Base-by-base conservation (phyloP, 1,140 invertebrate genomes). In the Ceratina japonica region DNA sequence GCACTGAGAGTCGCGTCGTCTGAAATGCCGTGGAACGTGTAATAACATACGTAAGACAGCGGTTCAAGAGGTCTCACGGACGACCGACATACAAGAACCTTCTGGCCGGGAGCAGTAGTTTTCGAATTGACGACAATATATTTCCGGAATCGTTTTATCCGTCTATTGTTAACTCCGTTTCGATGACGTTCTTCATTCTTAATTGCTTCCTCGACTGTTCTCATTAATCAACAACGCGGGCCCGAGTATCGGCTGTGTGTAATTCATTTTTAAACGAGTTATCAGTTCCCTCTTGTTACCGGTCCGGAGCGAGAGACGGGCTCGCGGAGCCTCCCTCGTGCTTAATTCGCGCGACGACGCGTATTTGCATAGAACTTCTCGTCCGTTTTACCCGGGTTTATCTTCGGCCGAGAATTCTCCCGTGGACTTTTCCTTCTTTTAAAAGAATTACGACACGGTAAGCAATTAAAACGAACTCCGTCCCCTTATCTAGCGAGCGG, bases 201-300 rank as follows among this genome's bases (percentile, higher is more conserved):
- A 74, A 74, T 74, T 56, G 49, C 49, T 22, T 31, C 0, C 3
- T 10, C 56, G 15, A 18, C 37, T 52, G 49, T 15, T 18, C 61
- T 37, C 72, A 22, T 74, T 63, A 51, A 64, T 64, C 72, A 54
- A 54, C 58, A 51, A 24, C 37, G 18, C 13, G n/a, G n/a, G 15
- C 2, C 15, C 61, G 61, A 16, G 44, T 54, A 64, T 74, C 72
- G 72, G 18, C 58, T 13, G 31, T 2, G 44, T 22, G 59, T 54
- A 56, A 74, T 64, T 64, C 27, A 7, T 74, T 56, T 31, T 72
- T 59, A 44, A 62, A 61, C 37, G 58, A 27, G 3, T 69, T 69
- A 69, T 51, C 44, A 51, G 13, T 18, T 10, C 22, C n/a, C 20
- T 49, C 18, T 22, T 1, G 37, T 44, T 44, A 44, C 37, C 5